phyloP scores from a whole-genome alignment of 2,888 invertebrate species.

The Linnaemya vulpina region DNA sequence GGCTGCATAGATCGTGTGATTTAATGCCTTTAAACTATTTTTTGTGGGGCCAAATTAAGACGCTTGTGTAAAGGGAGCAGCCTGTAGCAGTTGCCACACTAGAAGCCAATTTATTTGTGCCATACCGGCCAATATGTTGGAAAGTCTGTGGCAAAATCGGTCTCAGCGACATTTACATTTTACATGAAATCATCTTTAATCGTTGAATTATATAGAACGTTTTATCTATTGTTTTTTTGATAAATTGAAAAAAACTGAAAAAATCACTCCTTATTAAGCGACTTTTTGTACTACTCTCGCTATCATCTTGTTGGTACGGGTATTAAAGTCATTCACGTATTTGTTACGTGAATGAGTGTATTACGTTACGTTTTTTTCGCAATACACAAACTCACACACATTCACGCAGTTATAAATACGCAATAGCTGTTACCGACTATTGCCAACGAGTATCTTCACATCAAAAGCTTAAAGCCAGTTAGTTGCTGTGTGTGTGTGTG shows the following conservation, averaged over 20 bases:
- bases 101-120: too few species aligned
- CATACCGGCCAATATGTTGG: too few species aligned
- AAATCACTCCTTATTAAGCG: background rate
- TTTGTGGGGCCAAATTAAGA: too few species aligned
- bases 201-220: background rate
- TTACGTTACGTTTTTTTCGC: slow-evolving; percentile 48
- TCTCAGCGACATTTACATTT: too few species aligned
- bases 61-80: too few species aligned
- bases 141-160: too few species aligned
- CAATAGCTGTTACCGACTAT: slow-evolving; percentile 17
- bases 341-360: slow-evolving; percentile 45
- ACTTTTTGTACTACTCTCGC: slow-evolving; percentile 16
- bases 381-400: slow-evolving; percentile 5
- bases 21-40: too few species aligned
- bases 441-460: slow-evolving; percentile 41
- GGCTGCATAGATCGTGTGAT: too few species aligned
- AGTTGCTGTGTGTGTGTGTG: background rate
- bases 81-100: too few species aligned
- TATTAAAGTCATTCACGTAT: slow-evolving; percentile 47
- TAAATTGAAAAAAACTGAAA: too few species aligned
- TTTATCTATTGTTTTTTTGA: too few species aligned
- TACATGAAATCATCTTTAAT: too few species aligned
- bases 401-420: slow-evolving; percentile 15
- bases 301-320: background rate
- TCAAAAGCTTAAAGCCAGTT: slow-evolving; percentile 45